A percentile compares a stretch with the other conserved stretches of the same genome.
phyloP scores from a whole-genome alignment of 2,113 vertebrate genomes.

The Prietella phreatophila region DNA sequence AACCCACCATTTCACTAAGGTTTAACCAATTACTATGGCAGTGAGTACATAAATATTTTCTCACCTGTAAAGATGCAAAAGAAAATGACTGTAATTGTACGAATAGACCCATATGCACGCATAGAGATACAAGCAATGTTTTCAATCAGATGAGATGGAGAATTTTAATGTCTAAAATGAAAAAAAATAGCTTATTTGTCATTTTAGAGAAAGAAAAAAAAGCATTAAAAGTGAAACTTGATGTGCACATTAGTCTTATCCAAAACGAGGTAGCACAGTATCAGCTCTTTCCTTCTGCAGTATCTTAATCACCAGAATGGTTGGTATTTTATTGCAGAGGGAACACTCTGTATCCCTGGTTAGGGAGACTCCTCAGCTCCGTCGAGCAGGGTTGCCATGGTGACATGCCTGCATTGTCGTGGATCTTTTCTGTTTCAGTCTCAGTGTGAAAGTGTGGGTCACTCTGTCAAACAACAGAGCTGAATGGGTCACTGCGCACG shows the following conservation, averaged over 20 bases:
- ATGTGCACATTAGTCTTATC: not conserved
- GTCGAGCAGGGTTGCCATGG: constrained; percentile 50
- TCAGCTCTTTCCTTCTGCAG: constrained; percentile 19
- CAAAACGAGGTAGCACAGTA: constrained; percentile 18
- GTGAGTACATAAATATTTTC: not conserved
- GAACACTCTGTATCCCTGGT: constrained; percentile 49
- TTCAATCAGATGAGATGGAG: not conserved
- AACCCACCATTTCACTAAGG: not conserved
- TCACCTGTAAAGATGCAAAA: not conserved
- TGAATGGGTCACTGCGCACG: constrained; percentile 29
- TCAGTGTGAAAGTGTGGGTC: constrained; percentile 39
- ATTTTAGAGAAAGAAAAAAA: not conserved
- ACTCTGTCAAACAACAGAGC: constrained; percentile 35
- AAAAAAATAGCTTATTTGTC: not conserved
- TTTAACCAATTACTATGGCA: not conserved
- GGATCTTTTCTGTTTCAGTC: constrained; percentile 41
- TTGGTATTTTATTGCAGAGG: constrained; percentile 29
- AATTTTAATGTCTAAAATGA: not conserved
- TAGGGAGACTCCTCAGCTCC: constrained; percentile 43
- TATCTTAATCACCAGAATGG: constrained; percentile 27
- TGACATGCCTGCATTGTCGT: constrained; percentile 39
- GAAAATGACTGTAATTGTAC: not conserved
- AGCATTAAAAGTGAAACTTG: not conserved
- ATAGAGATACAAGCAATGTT: not conserved
- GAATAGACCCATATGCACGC: not conserved